phyloP scores from a whole-genome alignment of 2,888 invertebrate genomes.

The Phortica okadai region DNA sequence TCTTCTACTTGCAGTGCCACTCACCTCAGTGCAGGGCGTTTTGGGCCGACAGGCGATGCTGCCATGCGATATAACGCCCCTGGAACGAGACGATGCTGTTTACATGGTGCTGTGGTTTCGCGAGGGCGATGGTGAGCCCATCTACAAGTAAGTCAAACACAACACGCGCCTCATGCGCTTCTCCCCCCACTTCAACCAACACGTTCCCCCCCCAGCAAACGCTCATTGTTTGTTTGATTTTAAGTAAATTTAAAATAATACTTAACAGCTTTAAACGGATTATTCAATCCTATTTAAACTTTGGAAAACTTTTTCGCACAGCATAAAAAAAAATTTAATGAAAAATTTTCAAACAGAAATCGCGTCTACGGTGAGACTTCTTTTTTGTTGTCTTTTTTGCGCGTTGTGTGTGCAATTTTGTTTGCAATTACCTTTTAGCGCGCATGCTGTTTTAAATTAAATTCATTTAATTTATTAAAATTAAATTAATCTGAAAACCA shows the following conservation, averaged over 20 bases:
- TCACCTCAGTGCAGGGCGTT: constrained; percentile 88
- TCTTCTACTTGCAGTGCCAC: constrained; percentile 81
- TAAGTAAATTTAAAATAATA: constrained; percentile 30
- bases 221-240: constrained; percentile 17
- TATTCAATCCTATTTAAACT: constrained; percentile 33
- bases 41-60: constrained; percentile 88
- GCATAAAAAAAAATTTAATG: too few relatives aligned
- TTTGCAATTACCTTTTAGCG: constrained; percentile 35
- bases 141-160: constrained; percentile 84
- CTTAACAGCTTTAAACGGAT: constrained; percentile 32
- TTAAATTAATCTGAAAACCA: constrained; percentile 32
- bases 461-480: constrained; percentile 48
- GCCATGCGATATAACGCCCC: constrained; percentile 90
- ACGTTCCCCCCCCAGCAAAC: not conserved
- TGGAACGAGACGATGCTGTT: constrained; percentile 87
- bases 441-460: constrained; percentile 44
- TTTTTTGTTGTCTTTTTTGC: not conserved
- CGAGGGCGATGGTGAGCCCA: constrained; percentile 87
- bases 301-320: constrained; percentile 6
- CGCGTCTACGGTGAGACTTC: not conserved
- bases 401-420: constrained; percentile 7
- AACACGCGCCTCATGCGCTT: not conserved
- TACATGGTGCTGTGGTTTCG: constrained; percentile 94
- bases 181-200: not conserved
- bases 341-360: not conserved